phyloP scores from a whole-genome alignment of 2,797 vertebrate species.

The Eupleurogrammus muticus region DNA sequence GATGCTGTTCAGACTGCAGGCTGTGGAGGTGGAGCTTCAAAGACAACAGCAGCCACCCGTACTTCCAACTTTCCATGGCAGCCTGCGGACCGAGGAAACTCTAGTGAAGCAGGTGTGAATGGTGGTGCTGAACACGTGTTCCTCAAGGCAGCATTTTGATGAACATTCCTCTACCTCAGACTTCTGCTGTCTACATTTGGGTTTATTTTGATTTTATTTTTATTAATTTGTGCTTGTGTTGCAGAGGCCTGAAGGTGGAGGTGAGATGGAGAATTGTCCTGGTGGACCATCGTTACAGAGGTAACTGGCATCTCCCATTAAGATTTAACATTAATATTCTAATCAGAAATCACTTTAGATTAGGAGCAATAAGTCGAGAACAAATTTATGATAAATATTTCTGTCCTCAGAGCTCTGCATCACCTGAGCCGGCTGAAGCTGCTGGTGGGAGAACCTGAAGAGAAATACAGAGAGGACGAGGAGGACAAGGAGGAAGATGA shows the following conservation, averaged over 20 bases:
- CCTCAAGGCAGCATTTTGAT: not conserved
- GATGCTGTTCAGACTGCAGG: constrained; percentile 91
- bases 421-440: constrained; percentile 69
- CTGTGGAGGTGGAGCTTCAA: constrained; percentile 82
- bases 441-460: constrained; percentile 62
- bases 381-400: not conserved
- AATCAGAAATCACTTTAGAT: no score
- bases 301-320: constrained; percentile 29
- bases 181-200: not conserved
- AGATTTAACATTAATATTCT: not conserved
- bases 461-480: constrained; percentile 8
- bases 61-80: not conserved
- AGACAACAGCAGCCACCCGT: not conserved
- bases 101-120: constrained; percentile 35
- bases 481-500: constrained; percentile 62
- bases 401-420: constrained; percentile 84
- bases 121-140: not conserved
- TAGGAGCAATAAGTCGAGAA: not conserved
- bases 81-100: not conserved
- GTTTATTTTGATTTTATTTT: no score
- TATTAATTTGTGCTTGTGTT: constrained; percentile 46
- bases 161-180: not conserved
- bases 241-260: constrained; percentile 42
- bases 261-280: constrained; percentile 30
- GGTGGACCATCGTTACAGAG: constrained; percentile 62